Conservation (phyloP, 2,797 vertebrate species). For the Megaceryle alcyon region DNA sequence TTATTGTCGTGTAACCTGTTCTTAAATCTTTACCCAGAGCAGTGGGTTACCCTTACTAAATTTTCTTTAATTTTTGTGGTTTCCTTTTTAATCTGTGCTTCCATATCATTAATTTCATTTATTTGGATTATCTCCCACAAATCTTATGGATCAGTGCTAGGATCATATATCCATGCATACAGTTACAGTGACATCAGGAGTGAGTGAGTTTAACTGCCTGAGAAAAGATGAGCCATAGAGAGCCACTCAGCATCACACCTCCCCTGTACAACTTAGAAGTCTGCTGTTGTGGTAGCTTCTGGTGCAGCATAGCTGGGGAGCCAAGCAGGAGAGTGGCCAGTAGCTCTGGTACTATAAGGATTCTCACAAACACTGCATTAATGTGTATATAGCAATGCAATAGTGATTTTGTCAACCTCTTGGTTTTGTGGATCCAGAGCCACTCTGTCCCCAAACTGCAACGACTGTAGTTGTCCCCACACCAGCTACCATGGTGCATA, state of each 20-base stretch:
- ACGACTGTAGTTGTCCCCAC: not conserved
- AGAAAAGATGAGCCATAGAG: not conserved
- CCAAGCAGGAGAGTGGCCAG: not conserved
- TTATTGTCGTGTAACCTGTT: not conserved
- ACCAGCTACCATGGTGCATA: not conserved
- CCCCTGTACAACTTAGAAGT: not conserved
- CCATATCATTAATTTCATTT: not conserved
- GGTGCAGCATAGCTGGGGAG: not conserved
- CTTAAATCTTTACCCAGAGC: not conserved
- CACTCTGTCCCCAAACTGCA: not conserved
- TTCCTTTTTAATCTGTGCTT: not conserved
- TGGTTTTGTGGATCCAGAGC: not conserved
- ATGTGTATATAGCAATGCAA: not conserved
- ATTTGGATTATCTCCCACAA: not conserved
- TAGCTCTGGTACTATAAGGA: rapidly evolving
- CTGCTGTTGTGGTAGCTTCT: not conserved
- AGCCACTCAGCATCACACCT: not conserved
- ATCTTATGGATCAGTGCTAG: not conserved
- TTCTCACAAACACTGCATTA: not conserved
- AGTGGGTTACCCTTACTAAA: not conserved
- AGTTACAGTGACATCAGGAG: not conserved
- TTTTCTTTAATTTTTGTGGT: not conserved
- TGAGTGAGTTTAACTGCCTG: not conserved
- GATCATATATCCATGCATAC: not conserved
- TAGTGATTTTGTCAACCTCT: not conserved